Conservation (phyloP, 2,888 invertebrate species). For the Blastobasis adustella region DNA sequence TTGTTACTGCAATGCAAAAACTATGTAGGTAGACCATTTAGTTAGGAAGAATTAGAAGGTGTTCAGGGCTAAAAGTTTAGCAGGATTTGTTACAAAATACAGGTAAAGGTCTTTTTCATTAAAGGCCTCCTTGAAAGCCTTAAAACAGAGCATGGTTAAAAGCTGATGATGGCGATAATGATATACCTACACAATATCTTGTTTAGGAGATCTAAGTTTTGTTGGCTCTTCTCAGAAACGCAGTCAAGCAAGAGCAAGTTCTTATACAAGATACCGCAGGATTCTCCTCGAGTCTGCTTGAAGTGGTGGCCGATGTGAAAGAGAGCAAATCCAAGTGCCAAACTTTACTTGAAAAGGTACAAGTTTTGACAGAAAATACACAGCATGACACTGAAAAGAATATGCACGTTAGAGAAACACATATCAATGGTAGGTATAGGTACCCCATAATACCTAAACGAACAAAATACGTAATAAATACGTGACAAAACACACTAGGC, state of each 20-base stretch:
- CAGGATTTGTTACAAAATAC: background rate
- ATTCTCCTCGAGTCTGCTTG: constrained; percentile 67
- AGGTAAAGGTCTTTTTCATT: background rate
- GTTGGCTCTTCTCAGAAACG: constrained; percentile 43
- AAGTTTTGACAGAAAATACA: constrained; percentile 52
- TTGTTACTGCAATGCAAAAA: too few relatives aligned
- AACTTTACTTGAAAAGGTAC: constrained; percentile 62
- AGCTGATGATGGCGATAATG: background rate
- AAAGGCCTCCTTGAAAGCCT: too few relatives aligned
- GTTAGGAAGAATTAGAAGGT: too few relatives aligned
- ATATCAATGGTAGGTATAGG: constrained; percentile 57
- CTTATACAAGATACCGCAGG: constrained; percentile 64
- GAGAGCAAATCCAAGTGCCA: constrained; percentile 60
- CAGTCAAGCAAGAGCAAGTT: constrained; percentile 66
- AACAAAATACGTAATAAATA: background rate
- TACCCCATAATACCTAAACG: background rate
- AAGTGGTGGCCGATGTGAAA: constrained; percentile 59
- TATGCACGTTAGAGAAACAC: constrained; percentile 69
- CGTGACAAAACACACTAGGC: background rate
- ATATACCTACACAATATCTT: background rate
- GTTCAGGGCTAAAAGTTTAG: too few relatives aligned
- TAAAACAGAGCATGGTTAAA: too few relatives aligned
- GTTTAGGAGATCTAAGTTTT: background rate
- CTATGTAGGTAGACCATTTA: too few relatives aligned
- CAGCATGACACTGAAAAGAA: constrained; percentile 61